Evolutionary conservation across 2,888 invertebrate genomes (phyloP).

Genomic region (Silvanus unidentatus): DNA sequence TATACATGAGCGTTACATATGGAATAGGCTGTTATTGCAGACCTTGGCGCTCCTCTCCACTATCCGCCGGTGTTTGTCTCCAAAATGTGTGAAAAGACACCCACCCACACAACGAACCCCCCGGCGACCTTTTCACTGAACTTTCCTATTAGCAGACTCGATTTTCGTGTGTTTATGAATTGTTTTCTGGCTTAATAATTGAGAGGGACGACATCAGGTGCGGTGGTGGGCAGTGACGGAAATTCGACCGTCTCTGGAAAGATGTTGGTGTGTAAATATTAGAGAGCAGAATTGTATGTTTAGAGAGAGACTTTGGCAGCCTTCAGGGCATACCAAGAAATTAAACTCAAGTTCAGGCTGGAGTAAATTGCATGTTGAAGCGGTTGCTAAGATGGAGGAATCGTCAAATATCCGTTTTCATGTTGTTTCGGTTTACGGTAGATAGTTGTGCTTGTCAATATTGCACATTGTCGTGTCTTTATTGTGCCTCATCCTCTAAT

Average conservation of each 20-base stretch:
- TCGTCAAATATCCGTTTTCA: slow-evolving; percentile 11
- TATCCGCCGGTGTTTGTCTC: slow-evolving; percentile 1
- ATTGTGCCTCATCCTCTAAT: too few relatives aligned
- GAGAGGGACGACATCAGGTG: slow-evolving; percentile 13
- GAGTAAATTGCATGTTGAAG: slow-evolving; percentile 9
- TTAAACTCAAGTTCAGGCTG: slow-evolving; percentile 9
- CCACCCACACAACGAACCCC: slow-evolving; percentile 6
- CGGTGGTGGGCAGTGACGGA: slow-evolving; percentile 7
- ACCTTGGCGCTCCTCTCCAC: slow-evolving; percentile 21
- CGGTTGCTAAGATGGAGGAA: slow-evolving; percentile 1
- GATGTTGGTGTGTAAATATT: slow-evolving; percentile 11
- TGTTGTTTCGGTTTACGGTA: background rate
- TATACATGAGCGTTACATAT: slow-evolving; percentile 48
- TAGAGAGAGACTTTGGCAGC: slow-evolving; percentile 10
- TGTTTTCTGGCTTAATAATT: too few relatives aligned
- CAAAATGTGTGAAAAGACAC: background rate
- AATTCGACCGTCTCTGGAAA: slow-evolving; percentile 3
- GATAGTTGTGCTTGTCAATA: too few relatives aligned
- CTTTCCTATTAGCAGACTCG: slow-evolving; percentile 26
- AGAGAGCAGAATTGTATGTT: slow-evolving; percentile 12
- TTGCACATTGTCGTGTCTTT: too few relatives aligned
- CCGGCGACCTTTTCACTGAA: slow-evolving; percentile 23
- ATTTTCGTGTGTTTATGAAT: slow-evolving; percentile 22
- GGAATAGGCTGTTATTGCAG: slow-evolving; percentile 44
- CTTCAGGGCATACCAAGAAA: slow-evolving; percentile 12